Evolutionary conservation across 1,140 invertebrate genomes (phyloP).

Genomic region (Sycophaga agraensis): DNA sequence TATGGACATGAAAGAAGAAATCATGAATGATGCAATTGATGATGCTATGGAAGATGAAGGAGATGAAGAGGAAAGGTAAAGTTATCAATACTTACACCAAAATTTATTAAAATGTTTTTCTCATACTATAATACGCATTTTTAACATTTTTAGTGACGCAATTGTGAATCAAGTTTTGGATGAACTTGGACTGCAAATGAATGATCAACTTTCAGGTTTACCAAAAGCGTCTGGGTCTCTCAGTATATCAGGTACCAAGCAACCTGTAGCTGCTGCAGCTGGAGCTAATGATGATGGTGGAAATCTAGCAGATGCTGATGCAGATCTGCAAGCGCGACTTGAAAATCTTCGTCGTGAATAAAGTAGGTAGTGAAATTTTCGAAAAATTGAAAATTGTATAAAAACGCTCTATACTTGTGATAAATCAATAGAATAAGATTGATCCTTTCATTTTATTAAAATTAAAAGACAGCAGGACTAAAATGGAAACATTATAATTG

Average conservation of each 20-base stretch:
- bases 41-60: constrained; percentile 98
- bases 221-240: constrained; percentile 66
- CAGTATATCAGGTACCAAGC: constrained; percentile 52
- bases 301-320: constrained; percentile 82
- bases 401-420: constrained; percentile 31
- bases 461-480: neutral
- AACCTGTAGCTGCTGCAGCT: constrained; percentile 61
- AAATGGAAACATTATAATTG: neutral
- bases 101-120: constrained; percentile 11
- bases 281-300: constrained; percentile 57
- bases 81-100: constrained; percentile 7
- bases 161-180: constrained; percentile 92
- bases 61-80: constrained; percentile 95
- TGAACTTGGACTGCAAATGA: constrained; percentile 93
- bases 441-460: constrained; percentile 10
- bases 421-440: constrained; percentile 30
- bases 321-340: constrained; percentile 90
- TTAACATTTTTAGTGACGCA: constrained; percentile 68
- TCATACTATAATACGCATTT: neutral
- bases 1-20: constrained; percentile 99
- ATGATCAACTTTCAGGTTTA: constrained; percentile 82
- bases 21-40: constrained; percentile 99
- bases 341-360: constrained; percentile 91
- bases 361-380: constrained; percentile 35
- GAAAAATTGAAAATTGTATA: constrained; percentile 27